These are phyloP conservation scores for Platycheirus albimanus DNA, from an alignment of 2,888 invertebrate genomes.

Conservation along the genomic window DNA sequence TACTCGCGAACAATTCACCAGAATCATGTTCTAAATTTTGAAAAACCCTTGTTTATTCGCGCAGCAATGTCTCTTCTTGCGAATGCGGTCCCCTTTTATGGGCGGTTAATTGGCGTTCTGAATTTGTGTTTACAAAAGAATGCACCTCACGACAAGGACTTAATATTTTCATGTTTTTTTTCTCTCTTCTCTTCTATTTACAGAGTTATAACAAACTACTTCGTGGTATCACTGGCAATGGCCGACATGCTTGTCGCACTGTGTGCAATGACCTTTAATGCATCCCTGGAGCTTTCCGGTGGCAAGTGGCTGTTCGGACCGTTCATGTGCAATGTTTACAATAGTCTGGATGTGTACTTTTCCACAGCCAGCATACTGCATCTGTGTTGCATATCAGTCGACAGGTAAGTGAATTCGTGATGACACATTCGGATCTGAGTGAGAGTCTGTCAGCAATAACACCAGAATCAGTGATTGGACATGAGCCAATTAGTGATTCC, in stretches of 20 bases:
- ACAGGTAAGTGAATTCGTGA: conserved; percentile 83
- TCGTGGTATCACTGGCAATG: conserved; percentile 96
- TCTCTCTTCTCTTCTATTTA: conserved; percentile 52
- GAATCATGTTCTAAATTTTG: too few relatives aligned
- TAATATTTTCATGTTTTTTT: too few relatives aligned
- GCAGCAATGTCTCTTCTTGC: too few relatives aligned
- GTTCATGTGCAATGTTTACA: conserved; percentile 98
- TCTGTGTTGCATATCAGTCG: conserved; percentile 95
- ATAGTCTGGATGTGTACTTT: conserved; percentile 97
- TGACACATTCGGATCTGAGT: conserved; percentile 17
- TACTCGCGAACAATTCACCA: too few relatives aligned
- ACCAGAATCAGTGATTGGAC: conserved; percentile 62
- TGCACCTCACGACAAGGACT: neutral
- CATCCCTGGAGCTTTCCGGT: conserved; percentile 92
- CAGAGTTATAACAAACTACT: conserved; percentile 96
- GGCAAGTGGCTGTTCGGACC: conserved; percentile 94
- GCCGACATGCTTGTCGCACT: conserved; percentile 97
- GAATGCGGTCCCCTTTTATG: neutral
- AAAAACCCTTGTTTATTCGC: too few relatives aligned
- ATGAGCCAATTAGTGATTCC: conserved; percentile 63
- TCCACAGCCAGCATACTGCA: conserved; percentile 96
- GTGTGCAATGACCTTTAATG: conserved; percentile 97
- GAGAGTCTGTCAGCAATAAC: conserved; percentile 47
- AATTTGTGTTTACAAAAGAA: conserved; percentile 15
- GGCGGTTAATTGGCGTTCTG: neutral